A percentile compares a stretch with the other conserved stretches of the same genome.
Conservation (phyloP, 2,113 vertebrate species). For the Hymenochirus boettgeri region DNA sequence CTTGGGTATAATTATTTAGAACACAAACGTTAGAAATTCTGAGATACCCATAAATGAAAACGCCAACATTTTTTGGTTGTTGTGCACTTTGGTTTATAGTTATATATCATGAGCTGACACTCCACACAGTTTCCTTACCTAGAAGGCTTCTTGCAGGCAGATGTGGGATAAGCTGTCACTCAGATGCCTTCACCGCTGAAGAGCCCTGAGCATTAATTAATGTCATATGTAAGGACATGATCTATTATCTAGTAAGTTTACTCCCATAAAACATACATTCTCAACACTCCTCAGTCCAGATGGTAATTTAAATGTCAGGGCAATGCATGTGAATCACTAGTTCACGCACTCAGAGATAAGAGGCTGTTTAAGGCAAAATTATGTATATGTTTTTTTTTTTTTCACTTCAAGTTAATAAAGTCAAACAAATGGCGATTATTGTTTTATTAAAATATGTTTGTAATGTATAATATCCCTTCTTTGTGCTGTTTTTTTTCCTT, state of each 20-base stretch:
- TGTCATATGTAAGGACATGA: constrained; percentile 27
- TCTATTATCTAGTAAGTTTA: constrained; percentile 40
- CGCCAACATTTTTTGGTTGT: no score
- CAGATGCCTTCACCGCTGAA: not conserved
- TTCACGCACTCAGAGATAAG: constrained; percentile 11
- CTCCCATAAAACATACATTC: constrained; percentile 26
- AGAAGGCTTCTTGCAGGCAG: constrained; percentile 19
- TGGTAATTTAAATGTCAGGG: constrained; percentile 27
- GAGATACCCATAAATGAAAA: no score
- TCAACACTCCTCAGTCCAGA: constrained; percentile 31
- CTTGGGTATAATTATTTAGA: no score
- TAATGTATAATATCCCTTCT: no score
- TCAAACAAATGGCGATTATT: no score
- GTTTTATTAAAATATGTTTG: no score
- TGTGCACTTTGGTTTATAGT: no score
- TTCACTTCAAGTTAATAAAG: no score
- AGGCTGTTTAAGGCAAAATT: not conserved
- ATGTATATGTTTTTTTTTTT: no score
- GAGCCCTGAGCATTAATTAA: constrained; percentile 41
- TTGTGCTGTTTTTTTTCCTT: no score
- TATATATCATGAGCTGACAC: no score
- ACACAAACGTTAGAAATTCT: no score
- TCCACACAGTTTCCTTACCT: constrained; percentile 5
- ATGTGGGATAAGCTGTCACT: constrained; percentile 23
- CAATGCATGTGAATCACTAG: constrained; percentile 14